These are phyloP conservation scores for Trichopoda pennipes DNA, from an alignment of 2,888 invertebrate species.

Conservation along the genomic window DNA sequence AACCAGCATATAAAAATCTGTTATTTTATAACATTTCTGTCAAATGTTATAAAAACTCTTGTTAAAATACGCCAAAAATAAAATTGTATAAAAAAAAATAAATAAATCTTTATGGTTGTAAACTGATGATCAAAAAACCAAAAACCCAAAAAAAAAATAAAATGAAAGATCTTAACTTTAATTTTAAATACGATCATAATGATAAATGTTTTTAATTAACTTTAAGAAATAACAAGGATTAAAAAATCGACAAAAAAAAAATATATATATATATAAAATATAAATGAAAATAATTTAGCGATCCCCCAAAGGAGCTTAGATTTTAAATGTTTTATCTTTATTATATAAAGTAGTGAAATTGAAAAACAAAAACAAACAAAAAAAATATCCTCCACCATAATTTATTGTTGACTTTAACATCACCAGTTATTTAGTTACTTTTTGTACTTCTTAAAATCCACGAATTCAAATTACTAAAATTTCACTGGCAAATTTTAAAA, in stretches of 20 bases:
- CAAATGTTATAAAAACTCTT: conserved; percentile 62
- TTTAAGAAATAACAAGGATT: conserved; percentile 1
- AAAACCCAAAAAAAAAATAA: conserved; percentile 25
- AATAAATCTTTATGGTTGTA: conserved; percentile 78
- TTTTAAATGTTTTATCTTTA: conserved; percentile 64
- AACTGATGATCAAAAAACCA: conserved; percentile 78
- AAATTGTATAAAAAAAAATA: conserved; percentile 67
- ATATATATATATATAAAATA: too few species aligned
- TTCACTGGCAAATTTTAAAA: too few species aligned
- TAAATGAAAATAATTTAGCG: conserved; percentile 21
- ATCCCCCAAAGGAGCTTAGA: conserved; percentile 66
- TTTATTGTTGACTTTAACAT: too few species aligned
- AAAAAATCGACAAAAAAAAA: neutral
- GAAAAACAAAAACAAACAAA: conserved; percentile 13
- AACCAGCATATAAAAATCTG: conserved; percentile 58
- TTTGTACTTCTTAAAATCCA: too few species aligned
- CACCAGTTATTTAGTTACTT: too few species aligned
- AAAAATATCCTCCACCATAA: too few species aligned
- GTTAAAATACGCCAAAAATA: conserved; percentile 58
- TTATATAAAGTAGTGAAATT: conserved; percentile 61
- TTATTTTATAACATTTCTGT: conserved; percentile 65
- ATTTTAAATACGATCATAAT: conserved; percentile 27
- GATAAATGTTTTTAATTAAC: conserved; percentile 66
- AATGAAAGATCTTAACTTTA: conserved; percentile 2
- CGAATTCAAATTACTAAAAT: too few species aligned